Evolutionary conservation across 2,113 vertebrate genomes (phyloP), one percentile per base, ranked within the genome.

Genomic region (Phylloscopus trochilus): DNA sequence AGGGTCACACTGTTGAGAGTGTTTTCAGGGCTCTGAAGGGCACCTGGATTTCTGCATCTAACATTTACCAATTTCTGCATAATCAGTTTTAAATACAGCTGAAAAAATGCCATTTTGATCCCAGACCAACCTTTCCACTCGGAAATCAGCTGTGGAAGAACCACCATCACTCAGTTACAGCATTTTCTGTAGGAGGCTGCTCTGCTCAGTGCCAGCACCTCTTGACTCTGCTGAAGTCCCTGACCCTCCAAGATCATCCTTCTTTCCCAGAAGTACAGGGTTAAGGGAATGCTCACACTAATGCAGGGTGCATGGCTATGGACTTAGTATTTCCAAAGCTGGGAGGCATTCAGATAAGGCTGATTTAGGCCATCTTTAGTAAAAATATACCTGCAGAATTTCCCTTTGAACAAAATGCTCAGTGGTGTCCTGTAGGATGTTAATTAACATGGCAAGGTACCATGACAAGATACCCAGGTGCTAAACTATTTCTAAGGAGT

Each of bases 241-340:
- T 21, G 15, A 20, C 24, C 1, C 5, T 31, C 37, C 27, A 35
- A 13, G 35, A 41, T 41, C 37, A 21, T 28, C 70, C 33, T 28
- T 72, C 67, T 69, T 31, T 23, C 47, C 16, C 7, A 0, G 6
- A 46, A 43, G 13, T 10, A 30, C 8, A 11, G 0, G 1, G 35
- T 5, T 43, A 33, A 47, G 13, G 23, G n/a, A 41, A 23, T 11
- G 9, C 15, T 76, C 67, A n/a, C 41, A 62, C 8, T 24, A 39
- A 7, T 30, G 47, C 30, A 51, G 23, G 35, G 52, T 11, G 15
- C 15, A n/a, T 1, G 5, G 41, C 41, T 78, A 27, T 3, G 20
- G 41, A 49, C 68, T 89, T 18, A 28, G 19, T n/a, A 15, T 37
- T 87, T 72, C 31, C 18, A 26, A 39, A 51, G n/a, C 46, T 52